phyloP scores from a whole-genome alignment of 2,888 invertebrate species.

The Meta bourneti region DNA sequence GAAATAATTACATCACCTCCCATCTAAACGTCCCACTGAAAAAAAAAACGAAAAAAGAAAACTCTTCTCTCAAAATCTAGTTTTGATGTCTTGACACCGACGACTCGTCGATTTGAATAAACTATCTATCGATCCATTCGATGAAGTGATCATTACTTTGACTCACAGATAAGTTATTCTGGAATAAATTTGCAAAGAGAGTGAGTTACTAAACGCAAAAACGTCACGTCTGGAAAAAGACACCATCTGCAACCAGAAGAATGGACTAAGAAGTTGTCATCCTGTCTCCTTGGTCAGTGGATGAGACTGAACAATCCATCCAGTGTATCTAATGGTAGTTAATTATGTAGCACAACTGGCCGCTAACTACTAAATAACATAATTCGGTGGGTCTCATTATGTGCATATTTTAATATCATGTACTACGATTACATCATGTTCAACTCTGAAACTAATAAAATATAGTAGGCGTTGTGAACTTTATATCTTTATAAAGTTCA shows the following conservation, averaged over 20 bases:
- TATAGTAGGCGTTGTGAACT: background rate
- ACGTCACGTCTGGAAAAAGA: background rate
- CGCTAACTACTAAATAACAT: background rate
- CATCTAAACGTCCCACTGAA: too few species aligned
- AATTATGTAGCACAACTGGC: background rate
- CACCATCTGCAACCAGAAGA: too few species aligned
- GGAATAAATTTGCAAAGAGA: background rate
- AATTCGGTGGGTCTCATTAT: background rate
- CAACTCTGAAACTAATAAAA: background rate
- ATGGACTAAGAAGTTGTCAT: background rate
- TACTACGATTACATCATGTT: background rate
- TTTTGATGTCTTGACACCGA: too few species aligned
- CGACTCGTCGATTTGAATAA: background rate
- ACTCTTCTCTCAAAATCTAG: too few species aligned
- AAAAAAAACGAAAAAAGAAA: too few species aligned
- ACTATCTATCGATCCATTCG: background rate
- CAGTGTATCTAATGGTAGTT: background rate
- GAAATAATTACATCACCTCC: too few species aligned
- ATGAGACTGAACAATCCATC: background rate
- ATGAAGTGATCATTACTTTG: background rate
- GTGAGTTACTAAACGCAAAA: background rate
- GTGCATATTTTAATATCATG: background rate
- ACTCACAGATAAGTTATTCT: background rate
- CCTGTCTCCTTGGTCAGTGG: background rate
- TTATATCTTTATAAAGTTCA: too few species aligned